Base-by-base conservation (phyloP, 2,113 vertebrate genomes). In the Cynopterus brachyotis region DNA sequence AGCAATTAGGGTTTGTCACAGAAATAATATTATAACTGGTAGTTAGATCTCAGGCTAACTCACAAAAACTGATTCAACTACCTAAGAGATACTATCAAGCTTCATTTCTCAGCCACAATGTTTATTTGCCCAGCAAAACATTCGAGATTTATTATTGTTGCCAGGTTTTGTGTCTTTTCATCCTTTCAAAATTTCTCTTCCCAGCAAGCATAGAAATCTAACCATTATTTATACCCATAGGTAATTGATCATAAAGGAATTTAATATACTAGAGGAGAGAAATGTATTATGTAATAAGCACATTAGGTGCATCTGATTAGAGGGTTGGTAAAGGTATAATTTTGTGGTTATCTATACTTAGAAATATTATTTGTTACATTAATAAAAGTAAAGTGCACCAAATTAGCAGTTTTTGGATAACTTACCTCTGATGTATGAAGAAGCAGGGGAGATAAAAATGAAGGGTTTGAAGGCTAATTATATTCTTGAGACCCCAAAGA, bases 221-320 rank as follows among this genome's bases (percentile, higher is more conserved):
- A 57, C 83, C 26, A 60, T 30, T 81, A 53, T 53, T 89, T 86
- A 92, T 24, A 83, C 17, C 59, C 55, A 64, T 0, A 69, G 42
- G 30, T 75, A 92, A 82, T 69, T 7, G 28, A 66, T 37, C 64
- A 45, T 32, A 81, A 73, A 47, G 53, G 24, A 66, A 67, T 59
- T 88, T 45, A 83, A 76, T 62, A 87, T 15, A 53, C n/a, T 20
- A 93, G 45, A 81, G 22, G 35, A 92, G 67, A 88, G 35, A 76
- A 81, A 64, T 32, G 15, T 45, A 40, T 69, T 70, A 78, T 22
- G 12, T 83, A 96, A 50, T 75, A 86, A 70, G 4, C 50, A 76
- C 69, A 82, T 30, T 69, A 80, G 89, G 50, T 87, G 45, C 13
- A 40, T 93, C 76, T 97, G 82, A 89, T 91, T 85, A 95, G 59